Percentiles rank a stretch among this genome's conserved stretches.
Evolutionary conservation across 2,797 vertebrate genomes (phyloP).

Genomic region (Chelidonichthys spinosus): DNA sequence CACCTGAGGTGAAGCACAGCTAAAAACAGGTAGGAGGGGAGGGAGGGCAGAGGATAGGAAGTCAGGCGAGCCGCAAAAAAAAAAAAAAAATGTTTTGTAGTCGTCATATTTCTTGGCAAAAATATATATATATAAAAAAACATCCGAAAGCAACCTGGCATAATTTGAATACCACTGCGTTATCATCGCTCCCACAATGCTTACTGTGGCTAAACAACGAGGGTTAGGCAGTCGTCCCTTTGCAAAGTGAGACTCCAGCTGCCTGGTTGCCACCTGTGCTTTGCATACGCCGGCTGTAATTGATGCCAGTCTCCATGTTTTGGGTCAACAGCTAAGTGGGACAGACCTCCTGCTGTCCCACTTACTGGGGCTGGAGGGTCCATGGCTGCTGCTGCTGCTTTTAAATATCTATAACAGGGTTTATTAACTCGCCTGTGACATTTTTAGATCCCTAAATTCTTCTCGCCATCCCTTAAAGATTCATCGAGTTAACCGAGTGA

Average conservation of each 20-base stretch:
- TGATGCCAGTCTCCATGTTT: slow-evolving; percentile 55
- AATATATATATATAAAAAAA: background rate
- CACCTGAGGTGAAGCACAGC: background rate
- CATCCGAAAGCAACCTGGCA: background rate
- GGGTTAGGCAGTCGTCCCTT: background rate
- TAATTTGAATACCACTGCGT: background rate
- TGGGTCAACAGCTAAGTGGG: slow-evolving; percentile 77
- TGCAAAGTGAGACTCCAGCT: slow-evolving; percentile 32
- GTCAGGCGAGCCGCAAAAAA: background rate
- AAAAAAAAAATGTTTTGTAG: background rate
- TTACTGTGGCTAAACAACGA: slow-evolving; percentile 10
- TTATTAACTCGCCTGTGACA: background rate
- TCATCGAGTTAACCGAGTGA: background rate
- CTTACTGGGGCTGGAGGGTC: slow-evolving; percentile 43
- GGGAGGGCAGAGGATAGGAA: too few relatives aligned
- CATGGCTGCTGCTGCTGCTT: slow-evolving; percentile 21
- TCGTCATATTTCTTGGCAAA: background rate
- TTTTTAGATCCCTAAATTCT: background rate
- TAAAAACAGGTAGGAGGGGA: too few relatives aligned
- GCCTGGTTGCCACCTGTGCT: slow-evolving; percentile 47
- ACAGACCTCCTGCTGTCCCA: slow-evolving; percentile 64
- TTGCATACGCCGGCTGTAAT: slow-evolving; percentile 58
- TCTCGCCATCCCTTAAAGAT: background rate
- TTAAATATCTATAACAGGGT: background rate
- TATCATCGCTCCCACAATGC: background rate